phyloP scores from a whole-genome alignment of 2,888 invertebrate genomes.

The Cecidostiba fungosa region DNA sequence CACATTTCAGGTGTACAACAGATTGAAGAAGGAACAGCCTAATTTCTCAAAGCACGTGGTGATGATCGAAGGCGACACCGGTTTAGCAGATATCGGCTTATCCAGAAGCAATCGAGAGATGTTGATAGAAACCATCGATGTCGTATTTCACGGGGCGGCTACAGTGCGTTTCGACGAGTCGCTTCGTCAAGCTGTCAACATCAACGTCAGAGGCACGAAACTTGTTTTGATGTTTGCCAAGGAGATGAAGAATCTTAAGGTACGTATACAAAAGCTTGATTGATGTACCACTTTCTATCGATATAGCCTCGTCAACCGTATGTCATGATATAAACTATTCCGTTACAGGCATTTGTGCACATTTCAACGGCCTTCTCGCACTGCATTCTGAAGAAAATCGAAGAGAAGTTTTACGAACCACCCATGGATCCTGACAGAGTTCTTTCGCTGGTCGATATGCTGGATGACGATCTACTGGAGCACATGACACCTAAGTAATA shows the following conservation, averaged over 20 bases:
- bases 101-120: constrained; percentile 80
- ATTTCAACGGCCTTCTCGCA: constrained; percentile 78
- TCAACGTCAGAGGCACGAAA: constrained; percentile 87
- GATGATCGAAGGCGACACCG: constrained; percentile 83
- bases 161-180: constrained; percentile 89
- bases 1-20: constrained; percentile 81
- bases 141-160: constrained; percentile 89
- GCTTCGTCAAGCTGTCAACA: constrained; percentile 84
- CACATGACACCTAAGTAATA: constrained; percentile 72
- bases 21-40: constrained; percentile 80
- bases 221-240: constrained; percentile 85
- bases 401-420: constrained; percentile 75
- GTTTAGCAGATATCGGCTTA: constrained; percentile 81
- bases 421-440: constrained; percentile 73
- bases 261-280: constrained; percentile 69
- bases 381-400: constrained; percentile 72
- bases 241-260: constrained; percentile 85
- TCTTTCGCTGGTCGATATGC: constrained; percentile 71
- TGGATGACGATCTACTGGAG: constrained; percentile 73
- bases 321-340: constrained; percentile 25
- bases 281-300: neutral
- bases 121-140: constrained; percentile 82
- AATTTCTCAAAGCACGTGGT: constrained; percentile 81
- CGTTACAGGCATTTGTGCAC: constrained; percentile 74
- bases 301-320: neutral